Base-by-base conservation (phyloP, 2,888 invertebrate genomes). In the Agrilus mali region DNA sequence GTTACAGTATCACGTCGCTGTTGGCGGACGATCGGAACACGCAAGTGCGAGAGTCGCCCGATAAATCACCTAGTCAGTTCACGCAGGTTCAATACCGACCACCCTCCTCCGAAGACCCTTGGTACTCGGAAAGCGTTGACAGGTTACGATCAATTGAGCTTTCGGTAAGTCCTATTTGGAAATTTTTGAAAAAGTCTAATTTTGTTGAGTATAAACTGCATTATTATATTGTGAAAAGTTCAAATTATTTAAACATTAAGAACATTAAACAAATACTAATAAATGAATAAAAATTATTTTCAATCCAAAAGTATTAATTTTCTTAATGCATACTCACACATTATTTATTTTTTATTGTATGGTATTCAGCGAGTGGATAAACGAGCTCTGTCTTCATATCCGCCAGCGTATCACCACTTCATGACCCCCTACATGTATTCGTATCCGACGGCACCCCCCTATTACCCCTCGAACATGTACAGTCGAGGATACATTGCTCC, bases 1-100 rank as follows among this genome's bases (percentile, higher is more conserved):
- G 82, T 63, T 87, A 87, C 69, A 87, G 87, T 70, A 88, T 88
- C 64, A 86, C 85, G 60, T 86, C 87, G 50, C 72, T 88, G 61
- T 71, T 88, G 56, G 82, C 83, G 47, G 79, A 80, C 50, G 73
- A 77, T 53, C 52, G 52, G 27, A 58, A 55, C 43, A 49, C 55
- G 13, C 58, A 57, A 46, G 57, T 57, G 41, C 58, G 57, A 47
- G 57, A 57, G 40, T 65, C 65, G 40, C 66, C 65, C 27, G 58
- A 56, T 40, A 60, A 59, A 50, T 61, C 61, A 49, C 60, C 62
- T 56, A 61, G 59, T 60, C 61, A 61, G 53, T 61, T 59, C 49
- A 62, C 67, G 39, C 65, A 65, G 46, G 64, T 67, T 45, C 66
- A 68, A 56, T 71, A 68, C 51, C 68, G 69, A 50, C 67, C 69